Evolutionary conservation across 2,797 vertebrate species (phyloP), one percentile per base, ranked within the genome.

Genomic region (Centropyge bicolor): DNA sequence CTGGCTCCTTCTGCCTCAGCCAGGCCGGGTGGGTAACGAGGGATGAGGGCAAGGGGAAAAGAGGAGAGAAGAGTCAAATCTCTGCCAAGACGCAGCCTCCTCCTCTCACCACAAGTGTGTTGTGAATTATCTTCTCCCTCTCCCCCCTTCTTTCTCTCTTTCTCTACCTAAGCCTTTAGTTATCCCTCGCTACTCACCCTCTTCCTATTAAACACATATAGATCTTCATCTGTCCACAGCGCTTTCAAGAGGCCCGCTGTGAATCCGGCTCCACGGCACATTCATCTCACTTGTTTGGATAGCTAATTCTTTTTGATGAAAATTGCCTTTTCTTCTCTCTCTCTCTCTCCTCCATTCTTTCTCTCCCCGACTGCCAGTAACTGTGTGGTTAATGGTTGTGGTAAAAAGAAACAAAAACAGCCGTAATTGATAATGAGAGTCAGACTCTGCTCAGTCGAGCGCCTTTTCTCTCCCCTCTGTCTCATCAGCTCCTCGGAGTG

Each of bases 361-460:
- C 70, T 68, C 54, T 65, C 80, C 63, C 79, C 67, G 76, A 73
- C 89, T 94, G 90, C 86, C 92, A 94, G 90, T 88, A 89, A 92
- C 87, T 55, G 71, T 86, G 89, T 85, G 93, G 93, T 91, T 90
- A 93, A 93, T 90, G 92, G 89, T 60, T 94, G 95, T 2, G 93
- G 94, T 94, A 57, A 81, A 88, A 91, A 91, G 93, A 94, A 95
- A 94, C 91, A 94, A 95, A 95, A 95, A 95, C 95, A 95, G 90
- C 77, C 85, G 35, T 94, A 95, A 95, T 94, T 95, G 93, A 93
- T 95, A 96, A 96, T 95, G 94, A 94, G 92, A 94, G 92, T 94
- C 93, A 94, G 93, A 89, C 90, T 83, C 72, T 74, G 84, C 83
- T 76, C 74, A 67, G 80, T 43, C 6, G 68, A 84, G 87, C 74